Conservation (phyloP, 2,888 invertebrate genomes). For the Hypena proboscidalis region DNA sequence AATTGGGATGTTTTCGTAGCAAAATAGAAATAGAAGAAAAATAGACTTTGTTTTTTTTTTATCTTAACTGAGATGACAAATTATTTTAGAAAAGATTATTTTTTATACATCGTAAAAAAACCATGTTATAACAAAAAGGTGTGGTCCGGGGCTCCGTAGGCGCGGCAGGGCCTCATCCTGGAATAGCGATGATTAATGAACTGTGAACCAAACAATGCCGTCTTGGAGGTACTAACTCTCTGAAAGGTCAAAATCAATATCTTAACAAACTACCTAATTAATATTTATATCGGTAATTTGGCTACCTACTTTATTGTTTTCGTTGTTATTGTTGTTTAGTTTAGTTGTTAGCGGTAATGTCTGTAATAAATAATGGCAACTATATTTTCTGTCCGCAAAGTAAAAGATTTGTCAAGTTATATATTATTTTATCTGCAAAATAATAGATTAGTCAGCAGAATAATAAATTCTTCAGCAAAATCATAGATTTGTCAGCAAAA, state of each 20-base stretch:
- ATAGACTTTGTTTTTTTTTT: neutral
- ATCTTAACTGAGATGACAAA: neutral
- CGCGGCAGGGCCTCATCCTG: conserved; percentile 61
- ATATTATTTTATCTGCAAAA: too few relatives aligned
- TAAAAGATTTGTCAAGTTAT: too few relatives aligned
- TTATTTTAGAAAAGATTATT: neutral
- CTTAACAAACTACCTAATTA: neutral
- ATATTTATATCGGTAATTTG: neutral
- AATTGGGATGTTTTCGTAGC: too few relatives aligned
- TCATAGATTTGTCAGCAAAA: too few relatives aligned
- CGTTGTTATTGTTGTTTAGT: too few relatives aligned
- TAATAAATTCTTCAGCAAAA: too few relatives aligned
- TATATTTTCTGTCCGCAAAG: too few relatives aligned
- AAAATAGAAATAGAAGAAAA: conserved; percentile 3
- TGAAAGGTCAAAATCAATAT: conserved; percentile 34
- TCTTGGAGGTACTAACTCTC: conserved; percentile 51
- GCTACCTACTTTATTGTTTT: too few relatives aligned
- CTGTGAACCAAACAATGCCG: conserved; percentile 77
- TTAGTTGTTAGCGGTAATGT: too few relatives aligned
- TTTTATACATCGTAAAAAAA: conserved; percentile 1
- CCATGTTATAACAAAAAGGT: conserved; percentile 23
- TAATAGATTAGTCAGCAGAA: too few relatives aligned
- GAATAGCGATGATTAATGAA: conserved; percentile 76
- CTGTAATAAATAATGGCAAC: too few relatives aligned
- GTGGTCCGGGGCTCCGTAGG: conserved; percentile 46